Conservation (phyloP, 2,797 vertebrate species). For the Pseudopleuronectes americanus region DNA sequence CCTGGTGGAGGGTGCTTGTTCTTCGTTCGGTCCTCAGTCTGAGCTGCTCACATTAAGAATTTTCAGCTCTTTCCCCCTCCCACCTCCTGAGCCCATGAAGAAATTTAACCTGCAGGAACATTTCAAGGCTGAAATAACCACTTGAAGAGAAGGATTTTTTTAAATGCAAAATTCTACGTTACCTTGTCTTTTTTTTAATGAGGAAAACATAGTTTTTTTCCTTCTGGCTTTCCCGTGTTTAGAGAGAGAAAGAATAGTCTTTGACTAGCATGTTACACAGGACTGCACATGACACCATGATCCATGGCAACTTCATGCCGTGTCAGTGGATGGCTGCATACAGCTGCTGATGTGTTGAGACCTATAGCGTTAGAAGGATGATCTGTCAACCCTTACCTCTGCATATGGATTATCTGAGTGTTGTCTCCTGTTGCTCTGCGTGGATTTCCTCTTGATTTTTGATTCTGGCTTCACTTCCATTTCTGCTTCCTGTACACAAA, state of each 20-base stretch:
- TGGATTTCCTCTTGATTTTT: constrained; percentile 28
- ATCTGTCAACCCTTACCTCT: constrained; percentile 13
- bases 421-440: constrained; percentile 28
- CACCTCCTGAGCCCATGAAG: constrained; percentile 27
- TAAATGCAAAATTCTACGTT: constrained; percentile 11
- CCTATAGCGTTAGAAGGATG: constrained; percentile 11
- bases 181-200: constrained; percentile 19
- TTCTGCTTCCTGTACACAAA: constrained; percentile 14
- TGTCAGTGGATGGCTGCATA: constrained; percentile 25
- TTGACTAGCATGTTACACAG: constrained; percentile 37
- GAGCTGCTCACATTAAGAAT: constrained; percentile 36
- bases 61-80: constrained; percentile 35
- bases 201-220: constrained; percentile 21
- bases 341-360: constrained; percentile 30
- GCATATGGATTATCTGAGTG: constrained; percentile 16
- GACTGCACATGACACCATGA: constrained; percentile 18
- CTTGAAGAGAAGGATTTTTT: constrained; percentile 49
- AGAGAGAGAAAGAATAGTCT: constrained; percentile 24
- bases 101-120: constrained; percentile 35
- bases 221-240: constrained; percentile 10
- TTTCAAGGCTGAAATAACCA: constrained; percentile 27
- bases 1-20: constrained; percentile 48
- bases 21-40: constrained; percentile 13
- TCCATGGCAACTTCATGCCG: constrained; percentile 10
- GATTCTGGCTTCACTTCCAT: constrained; percentile 7